These are phyloP conservation scores for Drosophila seguyi DNA, from an alignment of 1,140 invertebrate species.

Conservation along the genomic window DNA sequence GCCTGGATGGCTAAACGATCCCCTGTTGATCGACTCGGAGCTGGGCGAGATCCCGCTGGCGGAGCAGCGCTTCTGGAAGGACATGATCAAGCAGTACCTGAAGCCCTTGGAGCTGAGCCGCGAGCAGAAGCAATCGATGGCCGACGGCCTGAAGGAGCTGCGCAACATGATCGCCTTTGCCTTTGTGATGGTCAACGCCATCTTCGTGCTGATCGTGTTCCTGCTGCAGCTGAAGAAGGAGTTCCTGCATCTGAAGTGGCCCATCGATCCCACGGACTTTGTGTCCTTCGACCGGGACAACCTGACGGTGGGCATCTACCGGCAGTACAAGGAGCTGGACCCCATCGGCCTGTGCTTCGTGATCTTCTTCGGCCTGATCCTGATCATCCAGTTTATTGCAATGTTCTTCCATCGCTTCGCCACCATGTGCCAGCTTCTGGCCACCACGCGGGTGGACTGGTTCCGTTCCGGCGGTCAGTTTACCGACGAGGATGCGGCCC, in stretches of 20 bases:
- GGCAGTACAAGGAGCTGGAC: constrained; percentile 89
- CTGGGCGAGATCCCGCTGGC: constrained; percentile 87
- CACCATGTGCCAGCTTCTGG: constrained; percentile 93
- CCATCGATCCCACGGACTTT: constrained; percentile 88
- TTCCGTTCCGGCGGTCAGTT: constrained; percentile 64
- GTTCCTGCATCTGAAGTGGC: constrained; percentile 90
- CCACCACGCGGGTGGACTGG: constrained; percentile 89
- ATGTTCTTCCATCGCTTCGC: constrained; percentile 95
- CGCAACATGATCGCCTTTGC: constrained; percentile 91
- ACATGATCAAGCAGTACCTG: constrained; percentile 90
- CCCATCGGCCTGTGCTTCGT: constrained; percentile 92
- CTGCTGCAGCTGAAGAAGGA: constrained; percentile 92
- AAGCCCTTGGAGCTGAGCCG: constrained; percentile 89
- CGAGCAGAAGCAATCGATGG: constrained; percentile 87
- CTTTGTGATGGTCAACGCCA: constrained; percentile 93
- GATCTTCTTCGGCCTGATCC: constrained; percentile 89
- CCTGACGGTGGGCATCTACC: constrained; percentile 85
- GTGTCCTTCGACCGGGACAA: constrained; percentile 87
- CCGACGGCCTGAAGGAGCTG: constrained; percentile 88
- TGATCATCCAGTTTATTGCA: constrained; percentile 92
- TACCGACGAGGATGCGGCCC: constrained; percentile 85
- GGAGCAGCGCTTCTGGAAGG: constrained; percentile 91
- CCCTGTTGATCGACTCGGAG: constrained; percentile 87
- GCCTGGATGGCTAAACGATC: constrained; percentile 91
- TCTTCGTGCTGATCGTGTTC: constrained; percentile 93